These are phyloP conservation scores for Microplitis mediator DNA, from an alignment of 1,140 invertebrate species.

Conservation along the genomic window DNA sequence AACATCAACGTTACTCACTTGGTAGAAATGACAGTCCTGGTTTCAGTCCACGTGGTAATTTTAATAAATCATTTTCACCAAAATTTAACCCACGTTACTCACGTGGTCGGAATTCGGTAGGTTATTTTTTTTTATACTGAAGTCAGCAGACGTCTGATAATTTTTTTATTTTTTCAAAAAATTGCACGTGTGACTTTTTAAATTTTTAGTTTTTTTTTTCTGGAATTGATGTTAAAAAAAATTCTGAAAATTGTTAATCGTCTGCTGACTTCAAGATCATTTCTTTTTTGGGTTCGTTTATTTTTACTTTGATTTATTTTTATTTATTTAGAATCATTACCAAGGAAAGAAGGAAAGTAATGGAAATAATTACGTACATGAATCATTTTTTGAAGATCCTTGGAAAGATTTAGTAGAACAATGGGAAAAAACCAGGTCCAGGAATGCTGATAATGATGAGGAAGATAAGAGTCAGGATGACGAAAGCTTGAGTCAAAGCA, in stretches of 20 bases:
- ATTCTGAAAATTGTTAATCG: too few species aligned
- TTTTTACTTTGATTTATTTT: too few species aligned
- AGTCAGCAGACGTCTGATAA: too few species aligned
- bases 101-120: not conserved
- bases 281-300: too few species aligned
- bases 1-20: too few species aligned
- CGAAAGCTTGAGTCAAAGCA: not conserved
- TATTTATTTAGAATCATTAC: not conserved
- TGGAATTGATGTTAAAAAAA: too few species aligned
- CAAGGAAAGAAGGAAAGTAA: not conserved
- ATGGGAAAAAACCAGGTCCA: slow-evolving; percentile 33
- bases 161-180: not conserved
- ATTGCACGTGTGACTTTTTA: too few species aligned
- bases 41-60: slow-evolving; percentile 1
- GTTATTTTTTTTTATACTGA: not conserved
- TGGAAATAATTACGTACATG: slow-evolving; percentile 39
- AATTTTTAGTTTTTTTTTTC: too few species aligned
- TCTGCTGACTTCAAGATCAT: too few species aligned
- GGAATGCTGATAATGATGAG: slow-evolving; percentile 15
- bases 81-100: not conserved
- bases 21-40: too few species aligned
- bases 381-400: slow-evolving; percentile 46
- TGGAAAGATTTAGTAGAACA: slow-evolving; percentile 38
- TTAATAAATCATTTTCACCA: slow-evolving; percentile 9
- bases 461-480: too few species aligned